Conservation (phyloP, 2,797 vertebrate species). For the Oophaga sylvatica region DNA sequence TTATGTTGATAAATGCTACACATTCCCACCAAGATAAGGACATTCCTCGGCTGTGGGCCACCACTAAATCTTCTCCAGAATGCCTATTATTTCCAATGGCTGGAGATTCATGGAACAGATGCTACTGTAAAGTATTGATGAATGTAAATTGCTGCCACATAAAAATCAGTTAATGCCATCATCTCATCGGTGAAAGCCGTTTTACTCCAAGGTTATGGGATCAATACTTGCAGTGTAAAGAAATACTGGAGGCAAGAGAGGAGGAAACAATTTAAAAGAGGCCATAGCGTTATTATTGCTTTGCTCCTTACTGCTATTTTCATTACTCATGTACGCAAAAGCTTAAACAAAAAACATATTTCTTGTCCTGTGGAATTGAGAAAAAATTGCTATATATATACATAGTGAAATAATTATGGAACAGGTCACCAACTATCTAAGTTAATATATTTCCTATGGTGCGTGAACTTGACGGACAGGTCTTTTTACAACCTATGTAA, state of each 20-base stretch:
- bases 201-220: conserved; percentile 5
- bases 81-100: conserved; percentile 5
- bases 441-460: no score
- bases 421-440: no score
- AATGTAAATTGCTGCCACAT: conserved; percentile 38
- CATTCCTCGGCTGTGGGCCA: background rate
- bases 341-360: no score
- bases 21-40: conserved; percentile 4
- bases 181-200: background rate
- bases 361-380: no score
- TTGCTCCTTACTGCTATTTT: background rate
- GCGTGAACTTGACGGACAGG: no score
- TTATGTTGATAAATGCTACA: conserved; percentile 22
- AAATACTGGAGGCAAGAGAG: background rate
- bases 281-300: background rate
- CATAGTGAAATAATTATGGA: no score
- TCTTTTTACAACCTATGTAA: no score
- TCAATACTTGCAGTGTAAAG: background rate
- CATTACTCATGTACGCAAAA: background rate
- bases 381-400: no score
- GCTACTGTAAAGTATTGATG: conserved; percentile 16
- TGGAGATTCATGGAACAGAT: conserved; percentile 3
- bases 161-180: conserved; percentile 18
- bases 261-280: background rate
- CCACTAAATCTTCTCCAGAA: background rate